phyloP scores from a whole-genome alignment of 2,888 invertebrate genomes.

The Drosophila mimetica region DNA sequence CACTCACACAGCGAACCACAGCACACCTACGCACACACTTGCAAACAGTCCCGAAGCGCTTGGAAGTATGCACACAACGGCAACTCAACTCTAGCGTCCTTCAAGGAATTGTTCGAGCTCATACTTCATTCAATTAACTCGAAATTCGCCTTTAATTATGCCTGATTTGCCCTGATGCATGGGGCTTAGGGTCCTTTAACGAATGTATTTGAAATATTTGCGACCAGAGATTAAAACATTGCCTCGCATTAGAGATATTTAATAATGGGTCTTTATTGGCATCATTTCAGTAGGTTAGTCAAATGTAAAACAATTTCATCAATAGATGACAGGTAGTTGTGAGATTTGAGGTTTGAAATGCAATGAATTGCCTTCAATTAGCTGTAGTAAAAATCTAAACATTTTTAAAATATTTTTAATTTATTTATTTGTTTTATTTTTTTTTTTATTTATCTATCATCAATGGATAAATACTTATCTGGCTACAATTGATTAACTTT shows the following conservation, averaged over 20 bases:
- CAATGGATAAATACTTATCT: too few relatives aligned
- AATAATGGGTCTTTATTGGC: neutral
- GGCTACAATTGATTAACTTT: too few relatives aligned
- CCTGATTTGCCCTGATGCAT: constrained; percentile 6
- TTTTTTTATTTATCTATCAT: too few relatives aligned
- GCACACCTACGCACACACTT: neutral
- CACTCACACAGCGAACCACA: constrained; percentile 9
- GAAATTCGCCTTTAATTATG: constrained; percentile 11
- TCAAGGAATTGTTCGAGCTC: constrained; percentile 13
- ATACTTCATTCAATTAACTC: constrained; percentile 27
- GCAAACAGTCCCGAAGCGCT: neutral
- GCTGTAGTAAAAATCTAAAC: too few relatives aligned
- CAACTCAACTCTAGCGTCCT: neutral
- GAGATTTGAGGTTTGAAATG: too few relatives aligned
- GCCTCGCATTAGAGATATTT: neutral
- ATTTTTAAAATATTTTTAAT: too few relatives aligned
- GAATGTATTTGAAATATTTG: neutral
- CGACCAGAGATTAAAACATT: neutral
- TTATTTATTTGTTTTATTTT: too few relatives aligned
- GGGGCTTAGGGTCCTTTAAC: neutral
- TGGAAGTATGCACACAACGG: neutral
- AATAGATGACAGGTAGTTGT: neutral
- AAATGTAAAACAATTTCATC: neutral
- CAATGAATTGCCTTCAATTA: too few relatives aligned
- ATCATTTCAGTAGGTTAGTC: neutral